Base-by-base conservation (phyloP, 2,797 vertebrate species). In the Caiman crocodilus region DNA sequence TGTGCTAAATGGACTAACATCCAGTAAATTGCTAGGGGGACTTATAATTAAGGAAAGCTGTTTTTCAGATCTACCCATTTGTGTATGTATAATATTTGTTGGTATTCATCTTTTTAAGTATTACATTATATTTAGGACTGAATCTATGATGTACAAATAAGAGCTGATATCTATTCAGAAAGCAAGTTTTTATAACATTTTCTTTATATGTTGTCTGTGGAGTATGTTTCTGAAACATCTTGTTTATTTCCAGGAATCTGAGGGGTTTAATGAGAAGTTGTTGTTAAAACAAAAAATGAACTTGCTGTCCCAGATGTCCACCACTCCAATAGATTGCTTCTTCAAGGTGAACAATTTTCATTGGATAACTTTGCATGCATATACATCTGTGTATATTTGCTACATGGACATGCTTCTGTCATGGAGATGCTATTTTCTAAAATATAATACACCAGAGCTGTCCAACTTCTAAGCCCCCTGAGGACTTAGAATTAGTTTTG, bases 241-340 rank as follows among this genome's bases (percentile, higher is more conserved):
- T 30, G 2, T 89, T 74, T 76, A 15, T 92, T 96, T 93, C 28
- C 82, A 99, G 99, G 98, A 98, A 17, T 98, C 98, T 1, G 98
- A 98, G 26, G 98, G 98, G 10, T 97, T 98, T 63, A 98, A 97
- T 42, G 98, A 99, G 95, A 99, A 98, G 82, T 90, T 98, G 11
- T 94, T 98, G 92, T 98, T 99, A 89, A 98, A 98, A 91, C 98
- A 99, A 95, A 99, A 98, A 96, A 98, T 99, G 98, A 99, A 98
- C 94, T 96, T 99, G 73, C 96, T 99, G 82, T 98, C 98, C 64
- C 99, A 99, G 97, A 98, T 98, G 91, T 95, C 98, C 13, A 97
- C 98, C 50, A 98, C 98, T 5, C 98, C 99, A 35, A 99, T 98
- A 65, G 98, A 99, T 94, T 98, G 97, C 92, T 98, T 99, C 79